Conservation (phyloP, 2,113 vertebrate genomes). For the Campylomormyrus tamandua region DNA sequence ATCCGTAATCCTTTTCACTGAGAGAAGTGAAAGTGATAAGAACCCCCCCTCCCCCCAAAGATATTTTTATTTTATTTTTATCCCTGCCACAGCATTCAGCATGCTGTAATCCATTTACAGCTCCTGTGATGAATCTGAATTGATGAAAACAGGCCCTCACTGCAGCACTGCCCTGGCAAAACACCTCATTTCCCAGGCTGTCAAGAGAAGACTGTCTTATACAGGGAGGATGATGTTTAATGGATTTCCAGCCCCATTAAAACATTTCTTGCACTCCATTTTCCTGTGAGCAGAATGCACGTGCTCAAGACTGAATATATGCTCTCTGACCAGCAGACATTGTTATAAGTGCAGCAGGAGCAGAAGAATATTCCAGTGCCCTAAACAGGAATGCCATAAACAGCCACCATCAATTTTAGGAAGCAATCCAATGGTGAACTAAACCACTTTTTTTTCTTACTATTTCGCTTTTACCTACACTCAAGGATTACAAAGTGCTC, state of each 20-base stretch:
- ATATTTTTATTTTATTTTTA: conserved; percentile 17
- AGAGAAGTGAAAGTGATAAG: conserved; percentile 2
- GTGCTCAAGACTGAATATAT: conserved; percentile 69
- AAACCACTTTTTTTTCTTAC: neutral
- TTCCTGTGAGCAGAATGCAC: conserved; percentile 23
- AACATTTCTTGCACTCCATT: conserved; percentile 25
- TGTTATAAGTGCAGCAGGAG: conserved; percentile 47
- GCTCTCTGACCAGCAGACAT: conserved; percentile 67
- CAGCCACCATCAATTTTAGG: neutral
- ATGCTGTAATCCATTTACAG: conserved; percentile 49
- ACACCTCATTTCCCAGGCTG: conserved; percentile 22
- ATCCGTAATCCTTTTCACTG: neutral
- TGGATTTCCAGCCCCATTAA: conserved; percentile 56
- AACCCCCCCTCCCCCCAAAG: conserved; percentile 24
- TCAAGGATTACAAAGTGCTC: neutral
- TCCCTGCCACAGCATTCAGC: conserved; percentile 40
- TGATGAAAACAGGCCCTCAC: conserved; percentile 72
- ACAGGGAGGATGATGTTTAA: conserved; percentile 73
- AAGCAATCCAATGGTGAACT: conserved; percentile 1
- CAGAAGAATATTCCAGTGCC: conserved; percentile 6
- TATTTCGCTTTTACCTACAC: neutral
- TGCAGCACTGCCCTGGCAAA: conserved; percentile 44
- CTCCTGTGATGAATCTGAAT: conserved; percentile 64
- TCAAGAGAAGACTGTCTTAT: conserved; percentile 61
- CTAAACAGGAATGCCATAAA: conserved; percentile 3